Evolutionary conservation across 1,140 invertebrate species (phyloP), one percentile per base, ranked within the genome.

Genomic region (Nylanderia fulva): DNA sequence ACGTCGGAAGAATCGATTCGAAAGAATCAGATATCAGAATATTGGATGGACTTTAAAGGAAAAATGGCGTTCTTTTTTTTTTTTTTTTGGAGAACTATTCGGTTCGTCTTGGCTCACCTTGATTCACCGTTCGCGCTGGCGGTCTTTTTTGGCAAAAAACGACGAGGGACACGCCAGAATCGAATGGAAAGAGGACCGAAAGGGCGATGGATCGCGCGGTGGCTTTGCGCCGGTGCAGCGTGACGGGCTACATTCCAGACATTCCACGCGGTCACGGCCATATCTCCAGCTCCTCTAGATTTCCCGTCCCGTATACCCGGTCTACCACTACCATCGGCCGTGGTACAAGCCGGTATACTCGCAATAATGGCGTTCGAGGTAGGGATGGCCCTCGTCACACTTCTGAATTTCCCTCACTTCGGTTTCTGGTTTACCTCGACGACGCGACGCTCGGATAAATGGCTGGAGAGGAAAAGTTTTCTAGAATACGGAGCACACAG

Each of bases 191-290:
- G 91, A 90, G 91, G 90, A 92, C 90, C 92, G 92, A 92, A 92
- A 90, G 91, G 89, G 90, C 88, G 89, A 80, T 69, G 74, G 90
- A 86, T 76, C 85, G 89, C 85, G 89, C 74, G 79, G 77, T 60
- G 87, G 89, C 88, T 89, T 90, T 87, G 87, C 90, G 86, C 88
- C 88, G 89, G 90, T 82, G 77, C 77, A 82, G 77, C 91, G 90
- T 94, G 93, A 94, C 93, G 93, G 92, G 92, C 94, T 92, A 92
- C 93, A 94, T 94, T 94, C 94, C 93, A 84, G 15, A 85, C 92
- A 93, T 94, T 91, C 94, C 93, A 84, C 88, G 91, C 94, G 94
- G 93, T 94, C 94, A 94, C 90, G 93, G 93, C 91, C 93, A 92
- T 94, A 94, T 94, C 93, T 94, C 90, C 91, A 93, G 91, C 94